phyloP scores from a whole-genome alignment of 2,888 invertebrate species.

The Clunio marinus region DNA sequence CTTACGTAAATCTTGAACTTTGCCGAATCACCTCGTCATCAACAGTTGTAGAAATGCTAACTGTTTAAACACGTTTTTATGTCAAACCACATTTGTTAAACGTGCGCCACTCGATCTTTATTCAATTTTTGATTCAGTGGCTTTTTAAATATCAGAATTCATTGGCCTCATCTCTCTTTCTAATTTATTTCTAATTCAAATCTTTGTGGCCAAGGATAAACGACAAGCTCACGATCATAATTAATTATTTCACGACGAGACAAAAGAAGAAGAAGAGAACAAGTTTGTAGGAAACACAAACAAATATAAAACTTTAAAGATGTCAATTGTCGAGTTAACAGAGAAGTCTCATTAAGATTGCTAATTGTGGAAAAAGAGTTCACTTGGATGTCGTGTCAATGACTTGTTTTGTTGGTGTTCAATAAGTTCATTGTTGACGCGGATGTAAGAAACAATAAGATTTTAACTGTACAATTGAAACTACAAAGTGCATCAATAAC shows the following conservation, averaged over 20 bases:
- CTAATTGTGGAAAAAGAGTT: not conserved
- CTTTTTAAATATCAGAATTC: slow-evolving; percentile 5
- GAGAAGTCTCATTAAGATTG: not conserved
- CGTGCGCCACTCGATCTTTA: not conserved
- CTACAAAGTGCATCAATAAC: too few relatives aligned
- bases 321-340: not conserved
- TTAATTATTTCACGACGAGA: too few relatives aligned
- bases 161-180: slow-evolving; percentile 3
- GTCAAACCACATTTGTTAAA: not conserved
- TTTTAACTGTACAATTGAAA: too few relatives aligned
- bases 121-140: not conserved
- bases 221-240: not conserved
- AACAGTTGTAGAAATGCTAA: too few relatives aligned
- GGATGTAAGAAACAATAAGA: too few relatives aligned
- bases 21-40: slow-evolving; percentile 9
- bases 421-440: too few relatives aligned
- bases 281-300: too few relatives aligned
- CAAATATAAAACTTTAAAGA: too few relatives aligned
- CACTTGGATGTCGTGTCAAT: slow-evolving; percentile 2
- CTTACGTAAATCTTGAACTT: slow-evolving; percentile 23
- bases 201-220: not conserved
- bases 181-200: not conserved
- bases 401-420: too few relatives aligned
- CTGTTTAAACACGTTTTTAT: not conserved
- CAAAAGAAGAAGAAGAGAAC: too few relatives aligned